Conservation (phyloP, 2,113 vertebrate species). For the Pionites leucogaster region DNA sequence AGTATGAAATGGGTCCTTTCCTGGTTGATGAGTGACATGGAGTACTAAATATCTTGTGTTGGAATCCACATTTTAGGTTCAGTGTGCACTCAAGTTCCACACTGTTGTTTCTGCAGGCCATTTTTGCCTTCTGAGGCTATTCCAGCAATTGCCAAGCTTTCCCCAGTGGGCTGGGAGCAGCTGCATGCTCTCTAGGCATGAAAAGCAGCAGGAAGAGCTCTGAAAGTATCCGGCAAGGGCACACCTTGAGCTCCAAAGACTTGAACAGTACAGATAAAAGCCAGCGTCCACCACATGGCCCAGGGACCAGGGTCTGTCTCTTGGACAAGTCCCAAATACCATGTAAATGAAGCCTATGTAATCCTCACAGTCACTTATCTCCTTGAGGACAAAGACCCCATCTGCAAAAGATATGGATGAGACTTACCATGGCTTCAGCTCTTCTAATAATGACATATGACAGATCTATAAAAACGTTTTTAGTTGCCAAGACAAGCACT, state of each 20-base stretch:
- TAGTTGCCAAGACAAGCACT: conserved; percentile 7
- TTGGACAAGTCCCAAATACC: conserved; percentile 2
- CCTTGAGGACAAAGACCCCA: conserved; percentile 23
- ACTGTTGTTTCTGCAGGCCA: not conserved
- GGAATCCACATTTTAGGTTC: not conserved
- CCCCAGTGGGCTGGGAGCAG: not conserved
- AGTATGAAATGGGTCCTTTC: not conserved
- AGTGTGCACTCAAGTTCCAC: not conserved
- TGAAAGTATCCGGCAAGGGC: not conserved
- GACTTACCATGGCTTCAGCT: not conserved
- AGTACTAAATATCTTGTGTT: not conserved
- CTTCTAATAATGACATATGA: conserved; percentile 32
- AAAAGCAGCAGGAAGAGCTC: not conserved
- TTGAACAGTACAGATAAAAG: not conserved
- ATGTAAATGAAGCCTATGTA: not conserved
- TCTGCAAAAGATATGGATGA: not conserved
- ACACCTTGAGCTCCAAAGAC: not conserved
- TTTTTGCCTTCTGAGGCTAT: conserved; percentile 5
- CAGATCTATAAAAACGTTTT: not conserved
- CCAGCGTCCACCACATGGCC: not conserved
- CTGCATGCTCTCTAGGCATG: not conserved
- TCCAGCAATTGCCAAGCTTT: not conserved
- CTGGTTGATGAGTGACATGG: not conserved
- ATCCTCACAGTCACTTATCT: conserved; percentile 2
- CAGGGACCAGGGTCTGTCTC: not conserved